Evolutionary conservation across 2,113 vertebrate species (phyloP).

Genomic region (Bothrops jararaca): DNA sequence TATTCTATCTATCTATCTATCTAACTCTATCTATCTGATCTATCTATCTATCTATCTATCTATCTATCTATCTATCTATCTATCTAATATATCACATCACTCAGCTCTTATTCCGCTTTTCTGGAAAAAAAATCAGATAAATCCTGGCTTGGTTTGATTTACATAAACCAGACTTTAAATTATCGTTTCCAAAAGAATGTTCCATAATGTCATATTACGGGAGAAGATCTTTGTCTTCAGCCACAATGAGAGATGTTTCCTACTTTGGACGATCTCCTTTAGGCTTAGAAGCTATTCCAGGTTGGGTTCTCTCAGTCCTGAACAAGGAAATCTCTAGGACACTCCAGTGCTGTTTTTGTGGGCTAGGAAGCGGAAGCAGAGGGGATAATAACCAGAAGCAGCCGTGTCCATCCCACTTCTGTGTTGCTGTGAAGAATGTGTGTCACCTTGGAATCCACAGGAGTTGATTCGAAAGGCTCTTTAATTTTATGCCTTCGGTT

Average conservation of each 20-base stretch:
- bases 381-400: neutral
- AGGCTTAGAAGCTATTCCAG: too few species aligned
- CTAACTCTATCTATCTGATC: too few species aligned
- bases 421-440: neutral
- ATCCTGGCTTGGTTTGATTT: neutral
- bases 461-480: neutral
- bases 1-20: too few species aligned
- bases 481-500: neutral
- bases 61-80: too few species aligned
- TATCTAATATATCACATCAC: neutral
- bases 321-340: neutral
- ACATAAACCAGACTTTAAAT: slow-evolving; percentile 12
- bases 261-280: neutral
- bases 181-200: neutral
- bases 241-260: neutral
- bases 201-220: neutral
- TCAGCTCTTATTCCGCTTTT: neutral
- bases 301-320: neutral
- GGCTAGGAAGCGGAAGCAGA: neutral
- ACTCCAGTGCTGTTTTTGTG: neutral
- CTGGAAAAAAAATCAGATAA: slow-evolving; percentile 33
- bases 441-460: neutral
- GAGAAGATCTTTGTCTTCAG: neutral
- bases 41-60: too few species aligned
- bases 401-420: neutral